Conservation (phyloP, 2,888 invertebrate genomes). For the Papilio protenor region DNA sequence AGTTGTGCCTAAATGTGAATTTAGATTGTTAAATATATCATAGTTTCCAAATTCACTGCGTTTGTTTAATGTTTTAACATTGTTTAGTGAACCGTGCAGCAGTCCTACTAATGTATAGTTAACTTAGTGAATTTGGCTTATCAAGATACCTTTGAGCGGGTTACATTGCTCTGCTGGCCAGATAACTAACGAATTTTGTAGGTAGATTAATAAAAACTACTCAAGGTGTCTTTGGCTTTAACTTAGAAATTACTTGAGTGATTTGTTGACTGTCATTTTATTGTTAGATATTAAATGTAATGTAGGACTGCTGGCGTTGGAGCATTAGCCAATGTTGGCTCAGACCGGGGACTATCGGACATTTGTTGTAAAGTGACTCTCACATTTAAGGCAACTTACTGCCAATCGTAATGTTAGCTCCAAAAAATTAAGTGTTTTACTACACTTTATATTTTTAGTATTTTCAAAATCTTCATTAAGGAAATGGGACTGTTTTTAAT, state of each 20-base stretch:
- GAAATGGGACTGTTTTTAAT: constrained; percentile 61
- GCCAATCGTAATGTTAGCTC: constrained; percentile 54
- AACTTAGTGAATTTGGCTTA: constrained; percentile 47
- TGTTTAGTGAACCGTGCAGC: constrained; percentile 63
- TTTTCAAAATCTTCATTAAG: constrained; percentile 58
- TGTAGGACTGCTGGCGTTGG: constrained; percentile 72
- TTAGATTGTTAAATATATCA: constrained; percentile 68
- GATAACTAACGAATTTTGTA: constrained; percentile 51
- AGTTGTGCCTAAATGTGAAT: constrained; percentile 74
- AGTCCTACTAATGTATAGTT: constrained; percentile 64
- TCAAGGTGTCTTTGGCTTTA: constrained; percentile 53
- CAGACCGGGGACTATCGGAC: constrained; percentile 29
- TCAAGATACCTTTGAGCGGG: constrained; percentile 49
- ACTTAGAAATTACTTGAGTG: constrained; percentile 61
- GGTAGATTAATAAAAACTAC: constrained; percentile 46
- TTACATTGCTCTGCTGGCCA: constrained; percentile 60
- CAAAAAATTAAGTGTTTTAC: constrained; percentile 59
- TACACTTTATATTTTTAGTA: constrained; percentile 59
- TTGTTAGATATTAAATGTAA: constrained; percentile 71
- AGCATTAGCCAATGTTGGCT: constrained; percentile 28
- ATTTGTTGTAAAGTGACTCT: constrained; percentile 39
- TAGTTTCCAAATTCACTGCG: constrained; percentile 66
- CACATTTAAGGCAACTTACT: constrained; percentile 41
- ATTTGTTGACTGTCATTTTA: constrained; percentile 76
- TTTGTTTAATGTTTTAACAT: constrained; percentile 64